phyloP scores from a whole-genome alignment of 1,140 invertebrate genomes.

The Drosophila nebulosa region DNA sequence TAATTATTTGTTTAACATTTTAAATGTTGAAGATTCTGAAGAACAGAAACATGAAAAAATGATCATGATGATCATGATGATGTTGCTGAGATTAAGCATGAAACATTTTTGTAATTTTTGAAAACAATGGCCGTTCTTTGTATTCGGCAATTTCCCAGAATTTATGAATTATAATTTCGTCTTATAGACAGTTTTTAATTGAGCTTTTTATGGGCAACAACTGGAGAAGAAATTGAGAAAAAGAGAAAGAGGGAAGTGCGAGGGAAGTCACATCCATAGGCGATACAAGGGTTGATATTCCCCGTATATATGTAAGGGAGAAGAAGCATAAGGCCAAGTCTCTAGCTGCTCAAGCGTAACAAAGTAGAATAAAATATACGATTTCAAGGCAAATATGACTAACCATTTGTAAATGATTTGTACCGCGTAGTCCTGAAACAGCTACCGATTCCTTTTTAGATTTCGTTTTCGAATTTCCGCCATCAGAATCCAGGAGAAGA shows the following conservation, averaged over 20 bases:
- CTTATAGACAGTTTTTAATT: constrained; percentile 79
- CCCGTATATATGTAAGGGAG: no score
- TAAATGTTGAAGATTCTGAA: constrained; percentile 43
- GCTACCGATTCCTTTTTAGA: constrained; percentile 40
- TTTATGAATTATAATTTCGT: constrained; percentile 79
- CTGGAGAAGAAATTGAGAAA: not conserved
- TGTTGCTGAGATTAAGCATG: constrained; percentile 19
- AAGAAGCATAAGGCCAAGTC: not conserved
- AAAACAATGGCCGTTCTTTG: constrained; percentile 62
- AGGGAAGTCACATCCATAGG: not conserved
- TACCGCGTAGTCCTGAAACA: constrained; percentile 14
- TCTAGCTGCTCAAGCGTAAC: constrained; percentile 15
- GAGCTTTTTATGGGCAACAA: constrained; percentile 68
- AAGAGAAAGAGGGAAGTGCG: not conserved
- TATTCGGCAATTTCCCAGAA: constrained; percentile 78
- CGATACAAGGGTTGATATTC: constrained; percentile 19
- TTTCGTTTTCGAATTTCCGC: constrained; percentile 43
- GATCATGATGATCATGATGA: constrained; percentile 16
- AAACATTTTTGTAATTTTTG: constrained; percentile 63
- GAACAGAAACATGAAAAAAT: constrained; percentile 16
- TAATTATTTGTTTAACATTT: not conserved
- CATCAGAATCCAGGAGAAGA: constrained; percentile 14
- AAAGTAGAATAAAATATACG: constrained; percentile 33
- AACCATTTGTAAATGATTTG: constrained; percentile 74
- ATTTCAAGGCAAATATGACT: constrained; percentile 59